phyloP scores from a whole-genome alignment of 1,140 invertebrate genomes.

The Parapsyche elsis region DNA sequence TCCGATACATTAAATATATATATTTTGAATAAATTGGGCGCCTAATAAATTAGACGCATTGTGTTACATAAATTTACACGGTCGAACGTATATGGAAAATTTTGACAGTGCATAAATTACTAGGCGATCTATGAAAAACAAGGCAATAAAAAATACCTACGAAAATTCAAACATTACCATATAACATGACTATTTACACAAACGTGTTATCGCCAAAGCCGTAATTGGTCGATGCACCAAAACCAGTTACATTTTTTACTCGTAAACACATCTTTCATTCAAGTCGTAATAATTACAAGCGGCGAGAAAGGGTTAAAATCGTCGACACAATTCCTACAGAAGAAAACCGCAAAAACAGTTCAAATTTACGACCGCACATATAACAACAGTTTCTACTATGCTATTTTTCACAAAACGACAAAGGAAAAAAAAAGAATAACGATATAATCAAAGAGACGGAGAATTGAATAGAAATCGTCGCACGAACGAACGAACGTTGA shows the following conservation, averaged over 20 bases:
- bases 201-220: background rate
- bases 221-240: no score
- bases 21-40: background rate
- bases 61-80: background rate
- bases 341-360: constrained; percentile 35
- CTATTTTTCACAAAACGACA: background rate
- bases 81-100: background rate
- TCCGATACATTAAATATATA: background rate
- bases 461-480: no score
- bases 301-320: background rate
- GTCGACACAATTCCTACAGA: background rate
- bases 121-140: constrained; percentile 25
- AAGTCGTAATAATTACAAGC: no score
- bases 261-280: background rate
- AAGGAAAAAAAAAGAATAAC: background rate
- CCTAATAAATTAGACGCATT: background rate
- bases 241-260: background rate
- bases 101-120: constrained; percentile 19
- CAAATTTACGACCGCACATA: constrained; percentile 35
- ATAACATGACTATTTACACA: constrained; percentile 11
- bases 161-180: constrained; percentile 19
- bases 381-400: constrained; percentile 20
- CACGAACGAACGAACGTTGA: background rate
- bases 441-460: constrained; percentile 6
- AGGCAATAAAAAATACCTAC: constrained; percentile 26